Conservation (phyloP, 2,888 invertebrate genomes). For the Hetaerina titia region DNA sequence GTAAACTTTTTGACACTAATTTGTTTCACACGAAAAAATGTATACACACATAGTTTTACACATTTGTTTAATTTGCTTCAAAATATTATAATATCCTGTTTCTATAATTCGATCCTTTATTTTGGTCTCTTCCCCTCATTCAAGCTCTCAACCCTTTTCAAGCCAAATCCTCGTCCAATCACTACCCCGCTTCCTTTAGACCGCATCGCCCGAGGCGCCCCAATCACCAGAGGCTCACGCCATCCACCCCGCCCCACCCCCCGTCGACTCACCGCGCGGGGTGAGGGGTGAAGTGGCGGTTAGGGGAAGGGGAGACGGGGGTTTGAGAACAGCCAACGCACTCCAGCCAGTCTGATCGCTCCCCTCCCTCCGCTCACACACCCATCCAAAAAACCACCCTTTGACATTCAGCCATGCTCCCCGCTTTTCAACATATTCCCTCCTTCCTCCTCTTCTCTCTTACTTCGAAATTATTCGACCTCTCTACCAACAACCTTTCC, state of each 20-base stretch:
- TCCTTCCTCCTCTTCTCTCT: background rate
- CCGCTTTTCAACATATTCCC: background rate
- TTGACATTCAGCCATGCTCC: background rate
- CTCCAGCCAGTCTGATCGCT: background rate
- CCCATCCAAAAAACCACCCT: background rate
- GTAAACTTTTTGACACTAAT: no score
- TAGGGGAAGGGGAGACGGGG: background rate
- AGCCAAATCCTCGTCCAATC: background rate
- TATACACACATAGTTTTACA: no score
- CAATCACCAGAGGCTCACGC: background rate
- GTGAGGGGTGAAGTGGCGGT: background rate
- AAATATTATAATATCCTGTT: constrained; percentile 20
- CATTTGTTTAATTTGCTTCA: background rate
- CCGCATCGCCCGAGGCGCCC: background rate
- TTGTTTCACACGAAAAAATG: no score
- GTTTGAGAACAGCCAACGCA: background rate
- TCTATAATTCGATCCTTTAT: background rate
- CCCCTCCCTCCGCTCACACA: background rate
- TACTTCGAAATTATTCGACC: background rate
- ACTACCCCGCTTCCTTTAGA: background rate
- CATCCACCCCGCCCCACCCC: background rate
- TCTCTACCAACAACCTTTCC: background rate
- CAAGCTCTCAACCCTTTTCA: background rate
- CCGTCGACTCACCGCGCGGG: background rate
- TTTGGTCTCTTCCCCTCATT: background rate